Base-by-base conservation (phyloP, 92 coral and sea anemone genomes). In the Micromussa lordhowensis region DNA sequence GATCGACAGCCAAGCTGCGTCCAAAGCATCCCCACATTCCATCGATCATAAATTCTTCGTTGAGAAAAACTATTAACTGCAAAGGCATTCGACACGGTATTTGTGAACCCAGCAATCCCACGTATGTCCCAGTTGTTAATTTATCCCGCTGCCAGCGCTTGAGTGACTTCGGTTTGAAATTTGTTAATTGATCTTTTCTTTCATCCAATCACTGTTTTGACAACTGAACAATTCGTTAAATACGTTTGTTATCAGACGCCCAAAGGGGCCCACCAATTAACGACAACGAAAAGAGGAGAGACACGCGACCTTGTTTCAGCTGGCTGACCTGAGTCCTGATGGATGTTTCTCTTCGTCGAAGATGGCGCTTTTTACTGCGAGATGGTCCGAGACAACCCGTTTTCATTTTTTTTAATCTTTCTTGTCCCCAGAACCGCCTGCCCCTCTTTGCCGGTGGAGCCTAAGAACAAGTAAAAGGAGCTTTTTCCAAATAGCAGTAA, bases 1-100 rank as follows among this genome's bases (percentile, higher is more conserved):
- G 48, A 88, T 64, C 53, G 88, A 63, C 5, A 88, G 89, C 89
- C 89, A 86, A 13, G 89, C 89, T 12, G 89, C 77, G 64, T 86
- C 77, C 12, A 77, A 48, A 51, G 88, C 68, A 68, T 9, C 77
- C 76, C 75, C 58, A 68, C 89, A 86, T 68, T 77, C 89, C 89
- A 86, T 86, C 31, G 64, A 73, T 73, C 77, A 21, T 35, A 21
- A 57, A 74, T 29, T 48, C 16, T 24, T 61, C 18, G 26, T 9
- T 21, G 88, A 57, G 19, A 16, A 57, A 74, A 54, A 77, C n/a
- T 2, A 11, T 1, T n/a, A 19, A 38, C 66, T 22, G 21, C 18
- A 63, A 68, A 61, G 74, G 49, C n/a, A 53, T 48, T 55, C 44
- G 71, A 32, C 14, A 55, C 17, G 17, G 24, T 54, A 15, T 44